phyloP scores from a whole-genome alignment of 2,888 invertebrate genomes.

The Scaeva pyrastri region DNA sequence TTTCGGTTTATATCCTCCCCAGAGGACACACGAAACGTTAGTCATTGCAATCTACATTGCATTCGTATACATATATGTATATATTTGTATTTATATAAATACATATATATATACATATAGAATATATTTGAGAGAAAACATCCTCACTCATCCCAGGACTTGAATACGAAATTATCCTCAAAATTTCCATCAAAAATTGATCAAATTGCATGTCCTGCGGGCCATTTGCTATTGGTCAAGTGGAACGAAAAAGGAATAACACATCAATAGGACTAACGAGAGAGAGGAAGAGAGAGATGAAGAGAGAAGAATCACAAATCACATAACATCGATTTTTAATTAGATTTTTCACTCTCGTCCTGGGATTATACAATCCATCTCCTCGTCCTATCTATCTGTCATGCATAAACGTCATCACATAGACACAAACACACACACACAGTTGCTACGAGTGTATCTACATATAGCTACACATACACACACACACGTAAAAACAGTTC shows the following conservation, averaged over 20 bases:
- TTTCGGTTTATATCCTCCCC: constrained; percentile 45
- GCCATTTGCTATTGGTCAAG: constrained; percentile 34
- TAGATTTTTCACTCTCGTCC: constrained; percentile 71
- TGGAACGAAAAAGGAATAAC: constrained; percentile 28
- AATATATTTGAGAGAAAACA: constrained; percentile 62
- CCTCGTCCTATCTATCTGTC: background rate
- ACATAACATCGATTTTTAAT: constrained; percentile 73
- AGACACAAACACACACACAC: too few species aligned
- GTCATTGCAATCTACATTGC: constrained; percentile 43
- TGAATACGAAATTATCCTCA: constrained; percentile 69
- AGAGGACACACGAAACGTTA: constrained; percentile 31
- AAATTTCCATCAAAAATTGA: constrained; percentile 69
- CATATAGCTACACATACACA: background rate
- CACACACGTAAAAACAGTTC: constrained; percentile 35
- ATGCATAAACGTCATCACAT: background rate
- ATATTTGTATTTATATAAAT: constrained; percentile 5
- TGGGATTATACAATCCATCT: constrained; percentile 37
- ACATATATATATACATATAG: background rate
- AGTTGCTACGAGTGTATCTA: too few species aligned
- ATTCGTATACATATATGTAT: constrained; percentile 46
- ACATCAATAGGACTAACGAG: background rate
- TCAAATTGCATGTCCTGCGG: constrained; percentile 64
- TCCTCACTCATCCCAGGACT: constrained; percentile 48
- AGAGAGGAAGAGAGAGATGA: background rate
- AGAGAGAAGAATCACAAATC: constrained; percentile 60